Conservation (phyloP, 2,797 vertebrate species). For the Gobio occitaniae region DNA sequence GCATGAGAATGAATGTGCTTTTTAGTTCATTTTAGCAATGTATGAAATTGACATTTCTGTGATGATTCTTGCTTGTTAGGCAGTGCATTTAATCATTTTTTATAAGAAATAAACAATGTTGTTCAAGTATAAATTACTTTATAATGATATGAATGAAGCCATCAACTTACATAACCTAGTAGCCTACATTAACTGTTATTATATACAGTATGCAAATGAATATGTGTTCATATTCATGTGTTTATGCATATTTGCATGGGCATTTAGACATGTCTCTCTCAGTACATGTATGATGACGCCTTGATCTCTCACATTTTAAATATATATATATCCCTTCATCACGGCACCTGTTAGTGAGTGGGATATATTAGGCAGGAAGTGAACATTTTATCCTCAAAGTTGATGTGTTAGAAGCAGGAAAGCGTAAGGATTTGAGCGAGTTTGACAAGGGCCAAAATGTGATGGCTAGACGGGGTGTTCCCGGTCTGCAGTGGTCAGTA, state of each 20-base stretch:
- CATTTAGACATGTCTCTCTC: constrained; percentile 4
- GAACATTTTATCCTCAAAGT: too few species aligned
- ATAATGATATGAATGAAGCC: not conserved
- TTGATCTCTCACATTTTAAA: not conserved
- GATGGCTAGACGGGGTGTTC: too few species aligned
- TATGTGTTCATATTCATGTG: not conserved
- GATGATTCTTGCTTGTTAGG: not conserved
- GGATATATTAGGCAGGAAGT: too few species aligned
- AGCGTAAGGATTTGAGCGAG: too few species aligned
- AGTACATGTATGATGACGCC: not conserved
- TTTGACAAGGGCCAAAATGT: too few species aligned
- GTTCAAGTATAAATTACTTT: not conserved
- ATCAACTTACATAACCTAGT: constrained; percentile 1
- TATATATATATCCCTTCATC: not conserved
- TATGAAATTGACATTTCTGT: not conserved
- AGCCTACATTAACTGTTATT: constrained; percentile 5
- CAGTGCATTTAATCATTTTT: not conserved
- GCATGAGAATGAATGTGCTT: not conserved
- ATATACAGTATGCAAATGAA: not conserved
- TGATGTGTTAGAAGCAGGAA: too few species aligned
- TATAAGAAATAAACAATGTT: not conserved
- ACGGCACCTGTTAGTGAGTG: too few species aligned
- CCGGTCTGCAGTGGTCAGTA: too few species aligned
- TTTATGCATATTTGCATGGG: constrained; percentile 26
- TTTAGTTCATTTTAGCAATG: not conserved